Percentiles rank a stretch among this genome's conserved stretches.
phyloP scores from a whole-genome alignment of 2,113 vertebrate species.

The Zosterops japonicus region DNA sequence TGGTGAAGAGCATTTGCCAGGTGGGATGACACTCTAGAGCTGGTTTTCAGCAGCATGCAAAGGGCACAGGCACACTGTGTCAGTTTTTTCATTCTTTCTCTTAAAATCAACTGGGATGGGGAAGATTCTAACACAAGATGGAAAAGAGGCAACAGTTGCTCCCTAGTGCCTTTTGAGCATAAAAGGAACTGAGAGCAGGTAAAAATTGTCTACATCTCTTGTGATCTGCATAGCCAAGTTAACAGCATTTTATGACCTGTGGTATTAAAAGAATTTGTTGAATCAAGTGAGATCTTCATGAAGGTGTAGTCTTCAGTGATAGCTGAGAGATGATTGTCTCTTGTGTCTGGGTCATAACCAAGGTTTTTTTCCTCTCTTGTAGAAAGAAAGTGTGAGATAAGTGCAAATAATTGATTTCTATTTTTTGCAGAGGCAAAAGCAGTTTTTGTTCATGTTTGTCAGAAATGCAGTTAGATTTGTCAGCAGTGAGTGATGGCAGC shows the following conservation, averaged over 20 bases:
- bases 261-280: not conserved
- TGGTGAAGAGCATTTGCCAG: not conserved
- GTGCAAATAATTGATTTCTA: not conserved
- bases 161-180: not conserved
- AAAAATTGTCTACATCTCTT: not conserved
- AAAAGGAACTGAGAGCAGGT: not conserved
- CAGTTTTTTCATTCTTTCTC: not conserved
- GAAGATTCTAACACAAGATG: not conserved
- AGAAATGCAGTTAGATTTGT: not conserved
- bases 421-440: not conserved
- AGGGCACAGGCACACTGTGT: accelerated
- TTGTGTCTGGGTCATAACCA: not conserved
- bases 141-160: not conserved
- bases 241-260: not conserved
- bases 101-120: not conserved
- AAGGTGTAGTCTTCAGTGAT: not conserved
- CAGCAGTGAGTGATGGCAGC: not conserved
- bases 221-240: not conserved
- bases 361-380: not conserved
- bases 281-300: not conserved
- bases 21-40: not conserved
- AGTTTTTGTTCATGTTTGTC: not conserved
- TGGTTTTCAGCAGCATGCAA: not conserved
- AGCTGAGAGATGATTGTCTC: accelerated
- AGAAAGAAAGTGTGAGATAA: not conserved